phyloP scores from a whole-genome alignment of 2,888 invertebrate genomes.

The Dromius quadrimaculatus region DNA sequence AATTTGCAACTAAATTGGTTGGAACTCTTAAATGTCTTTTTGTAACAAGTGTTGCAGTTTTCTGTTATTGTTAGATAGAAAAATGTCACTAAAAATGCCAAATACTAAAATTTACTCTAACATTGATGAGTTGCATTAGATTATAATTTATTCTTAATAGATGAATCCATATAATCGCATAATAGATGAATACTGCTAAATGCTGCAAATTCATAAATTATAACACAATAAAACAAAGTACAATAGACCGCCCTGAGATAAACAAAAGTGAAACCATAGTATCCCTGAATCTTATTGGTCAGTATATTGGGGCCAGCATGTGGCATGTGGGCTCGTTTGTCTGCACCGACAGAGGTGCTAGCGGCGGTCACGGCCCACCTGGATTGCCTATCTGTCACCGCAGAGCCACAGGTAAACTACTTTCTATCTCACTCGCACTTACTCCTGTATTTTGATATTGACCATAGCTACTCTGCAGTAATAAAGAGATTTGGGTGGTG shows the following conservation, averaged over 20 bases:
- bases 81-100: too few relatives aligned
- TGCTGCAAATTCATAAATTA: not conserved
- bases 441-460: not conserved
- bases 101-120: too few relatives aligned
- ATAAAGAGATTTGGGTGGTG: conserved; percentile 40
- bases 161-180: too few relatives aligned
- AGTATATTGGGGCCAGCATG: conserved; percentile 30
- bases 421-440: not conserved
- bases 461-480: not conserved
- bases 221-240: not conserved
- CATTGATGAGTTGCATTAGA: too few relatives aligned
- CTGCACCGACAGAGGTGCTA: conserved; percentile 39
- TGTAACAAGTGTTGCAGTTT: too few relatives aligned
- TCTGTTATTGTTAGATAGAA: too few relatives aligned
- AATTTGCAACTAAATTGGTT: too few relatives aligned
- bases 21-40: too few relatives aligned
- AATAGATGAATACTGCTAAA: too few relatives aligned
- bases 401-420: conserved; percentile 10
- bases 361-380: conserved; percentile 41
- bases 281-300: too few relatives aligned
- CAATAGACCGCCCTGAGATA: not conserved
- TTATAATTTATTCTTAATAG: too few relatives aligned
- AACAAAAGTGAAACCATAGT: conserved; percentile 14
- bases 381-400: conserved; percentile 41
- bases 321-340: conserved; percentile 29